A percentile compares a stretch with the other conserved stretches of the same genome.
phyloP scores from a whole-genome alignment of 2,888 invertebrate genomes.

The Acleris laterana region DNA sequence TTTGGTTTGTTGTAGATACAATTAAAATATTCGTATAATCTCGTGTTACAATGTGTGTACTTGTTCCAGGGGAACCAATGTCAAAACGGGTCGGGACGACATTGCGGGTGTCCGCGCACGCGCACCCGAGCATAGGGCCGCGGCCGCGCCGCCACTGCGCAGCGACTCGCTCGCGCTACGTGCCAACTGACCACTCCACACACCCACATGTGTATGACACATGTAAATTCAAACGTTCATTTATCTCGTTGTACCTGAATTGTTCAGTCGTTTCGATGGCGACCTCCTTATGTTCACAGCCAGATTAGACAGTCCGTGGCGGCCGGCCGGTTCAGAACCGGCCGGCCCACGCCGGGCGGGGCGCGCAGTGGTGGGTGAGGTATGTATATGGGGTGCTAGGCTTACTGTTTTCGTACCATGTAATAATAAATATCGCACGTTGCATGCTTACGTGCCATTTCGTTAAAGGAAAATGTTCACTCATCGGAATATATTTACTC shows the following conservation, averaged over 20 bases:
- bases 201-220: slow-evolving; percentile 16
- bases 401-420: slow-evolving; percentile 53
- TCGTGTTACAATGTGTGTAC: slow-evolving; percentile 1
- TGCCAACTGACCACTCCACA: slow-evolving; percentile 45
- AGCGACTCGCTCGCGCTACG: slow-evolving; percentile 31
- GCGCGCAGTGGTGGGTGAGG: slow-evolving; percentile 41
- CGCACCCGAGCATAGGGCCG: slow-evolving; percentile 53
- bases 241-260: slow-evolving; percentile 20
- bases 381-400: slow-evolving; percentile 49
- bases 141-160: slow-evolving; percentile 27
- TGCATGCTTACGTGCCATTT: slow-evolving; percentile 60
- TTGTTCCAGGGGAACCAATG: slow-evolving; percentile 74
- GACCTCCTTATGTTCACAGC: not conserved
- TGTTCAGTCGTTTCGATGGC: slow-evolving; percentile 5
- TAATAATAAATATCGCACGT: slow-evolving; percentile 52
- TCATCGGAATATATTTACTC: slow-evolving; percentile 55
- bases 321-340: slow-evolving; percentile 7
- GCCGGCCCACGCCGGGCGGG: not conserved
- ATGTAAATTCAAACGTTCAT: slow-evolving; percentile 6
- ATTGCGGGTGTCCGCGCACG: slow-evolving; percentile 63
- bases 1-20: no score
- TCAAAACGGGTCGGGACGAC: slow-evolving; percentile 80
- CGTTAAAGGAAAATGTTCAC: slow-evolving; percentile 50
- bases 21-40: no score
- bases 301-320: not conserved